Percentiles rank a stretch among this genome's conserved stretches.
These are phyloP conservation scores for Trimorus sp. DNA, from an alignment of 2,888 invertebrate species.

Conservation along the genomic window DNA sequence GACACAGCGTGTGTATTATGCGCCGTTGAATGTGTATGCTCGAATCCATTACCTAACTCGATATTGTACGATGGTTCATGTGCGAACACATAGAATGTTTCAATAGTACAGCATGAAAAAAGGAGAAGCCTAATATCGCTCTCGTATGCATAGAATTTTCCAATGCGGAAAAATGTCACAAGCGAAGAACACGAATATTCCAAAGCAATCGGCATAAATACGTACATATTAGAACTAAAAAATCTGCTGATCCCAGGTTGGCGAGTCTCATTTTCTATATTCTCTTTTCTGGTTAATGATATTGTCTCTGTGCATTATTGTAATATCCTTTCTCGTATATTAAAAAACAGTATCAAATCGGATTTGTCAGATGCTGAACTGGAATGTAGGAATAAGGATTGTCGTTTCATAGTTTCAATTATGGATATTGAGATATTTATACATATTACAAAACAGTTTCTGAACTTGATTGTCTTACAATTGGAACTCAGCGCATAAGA, in stretches of 20 bases:
- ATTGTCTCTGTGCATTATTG: too few relatives aligned
- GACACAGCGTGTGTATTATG: conserved; percentile 54
- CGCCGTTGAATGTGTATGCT: conserved; percentile 51
- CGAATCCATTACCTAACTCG: conserved; percentile 66
- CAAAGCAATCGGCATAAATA: conserved; percentile 46
- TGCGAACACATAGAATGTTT: conserved; percentile 63
- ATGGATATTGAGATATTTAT: too few relatives aligned
- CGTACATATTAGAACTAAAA: conserved; percentile 27
- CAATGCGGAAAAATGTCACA: conserved; percentile 65
- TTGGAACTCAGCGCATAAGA: conserved; percentile 23
- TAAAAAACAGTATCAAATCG: too few relatives aligned
- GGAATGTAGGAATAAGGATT: too few relatives aligned
- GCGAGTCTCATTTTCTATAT: neutral
- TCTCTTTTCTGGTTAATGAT: too few relatives aligned
- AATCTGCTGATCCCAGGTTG: neutral
- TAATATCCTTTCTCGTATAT: too few relatives aligned
- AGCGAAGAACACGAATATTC: conserved; percentile 43
- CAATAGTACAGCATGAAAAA: conserved; percentile 61
- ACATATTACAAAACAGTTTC: conserved; percentile 1
- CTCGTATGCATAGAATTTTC: conserved; percentile 72
- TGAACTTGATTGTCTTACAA: conserved; percentile 31
- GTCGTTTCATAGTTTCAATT: too few relatives aligned
- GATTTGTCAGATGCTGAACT: too few relatives aligned
- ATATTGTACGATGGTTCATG: conserved; percentile 63
- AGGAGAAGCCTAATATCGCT: conserved; percentile 65